Conservation (phyloP, 2,888 invertebrate genomes). For the Dasypogon diadema region DNA sequence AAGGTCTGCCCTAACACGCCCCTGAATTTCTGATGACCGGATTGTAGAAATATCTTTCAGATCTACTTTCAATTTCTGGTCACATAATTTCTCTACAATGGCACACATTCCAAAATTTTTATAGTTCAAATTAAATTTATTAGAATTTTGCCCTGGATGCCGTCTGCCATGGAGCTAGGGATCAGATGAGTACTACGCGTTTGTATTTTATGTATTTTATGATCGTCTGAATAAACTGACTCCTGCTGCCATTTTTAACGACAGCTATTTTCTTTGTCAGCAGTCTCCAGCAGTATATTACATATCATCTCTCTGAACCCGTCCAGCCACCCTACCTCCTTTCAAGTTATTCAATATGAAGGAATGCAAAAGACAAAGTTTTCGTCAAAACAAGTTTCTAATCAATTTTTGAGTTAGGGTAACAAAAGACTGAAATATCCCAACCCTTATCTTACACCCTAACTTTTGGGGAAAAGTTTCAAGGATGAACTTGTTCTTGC, state of each 20-base stretch:
- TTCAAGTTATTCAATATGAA: neutral
- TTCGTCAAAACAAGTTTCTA: conserved; percentile 40
- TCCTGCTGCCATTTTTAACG: neutral
- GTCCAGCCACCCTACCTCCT: neutral
- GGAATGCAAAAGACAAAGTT: conserved; percentile 37
- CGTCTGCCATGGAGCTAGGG: neutral
- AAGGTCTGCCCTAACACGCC: neutral
- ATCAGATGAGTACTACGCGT: too few species aligned
- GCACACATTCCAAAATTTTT: conserved; percentile 35
- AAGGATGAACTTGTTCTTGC: neutral
- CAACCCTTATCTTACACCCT: conserved; percentile 18
- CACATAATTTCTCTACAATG: conserved; percentile 30
- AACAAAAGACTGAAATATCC: conserved; percentile 17
- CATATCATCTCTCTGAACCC: neutral
- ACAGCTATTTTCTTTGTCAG: neutral
- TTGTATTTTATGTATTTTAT: neutral
- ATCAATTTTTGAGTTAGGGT: conserved; percentile 43
- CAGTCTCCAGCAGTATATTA: neutral
- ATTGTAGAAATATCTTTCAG: neutral
- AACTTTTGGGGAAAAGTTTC: neutral
- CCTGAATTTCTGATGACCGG: neutral
- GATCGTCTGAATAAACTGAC: neutral
- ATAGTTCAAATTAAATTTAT: conserved; percentile 34
- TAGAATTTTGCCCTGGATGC: conserved; percentile 13
- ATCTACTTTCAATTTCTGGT: conserved; percentile 33